Base-by-base conservation (phyloP, 2,888 invertebrate genomes). In the Leucoma salicis region DNA sequence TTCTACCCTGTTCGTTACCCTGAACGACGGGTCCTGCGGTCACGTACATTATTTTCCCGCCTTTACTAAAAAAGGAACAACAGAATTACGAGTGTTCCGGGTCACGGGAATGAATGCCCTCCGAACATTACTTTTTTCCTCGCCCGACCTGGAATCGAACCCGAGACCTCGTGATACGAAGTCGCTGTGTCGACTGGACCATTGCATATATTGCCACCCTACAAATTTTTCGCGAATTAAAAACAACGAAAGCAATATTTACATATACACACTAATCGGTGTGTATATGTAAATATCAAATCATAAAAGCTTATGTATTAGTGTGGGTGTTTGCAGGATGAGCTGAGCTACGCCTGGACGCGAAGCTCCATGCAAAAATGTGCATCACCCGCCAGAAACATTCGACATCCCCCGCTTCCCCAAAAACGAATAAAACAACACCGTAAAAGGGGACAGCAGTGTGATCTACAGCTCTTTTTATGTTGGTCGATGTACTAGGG, bases 321-420 rank as follows among this genome's bases (percentile, higher is more conserved):
- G 61, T 59, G 61, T 77, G 81, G 47, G 74, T 72, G 76, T 63
- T 60, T 82, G 86, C 85, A 86, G 76, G 73, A 67, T 60, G 75
- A 82, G 82, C 81, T 74, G 57, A 58, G 75, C 74, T 68, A 66
- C 73, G 74, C 71, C 63, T 67, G 76, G 72, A 82, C 79, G 82
- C 81, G 75, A 66, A 77, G 78, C 75, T 75, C 81, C 80, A 75
- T 87, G 87, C 87, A 87, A 84, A 86, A 88, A 85, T 85, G 81
- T 84, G 82, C 78, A 78, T 52, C 59, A 74, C 70, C 74, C 63
- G 75, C 85, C 83, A 82, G 64, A 57, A 63, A 53, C 65, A 63
- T 58, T 56, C 71, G 85, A 78, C 70, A 80, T 70, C 70, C 76
- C 70, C 41, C 58, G 66, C 67, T 70, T 64, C 77, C 63, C 66